Evolutionary conservation across 1,140 invertebrate species (phyloP), one percentile per base, ranked within the genome.

Genomic region (Mamestra configurata): DNA sequence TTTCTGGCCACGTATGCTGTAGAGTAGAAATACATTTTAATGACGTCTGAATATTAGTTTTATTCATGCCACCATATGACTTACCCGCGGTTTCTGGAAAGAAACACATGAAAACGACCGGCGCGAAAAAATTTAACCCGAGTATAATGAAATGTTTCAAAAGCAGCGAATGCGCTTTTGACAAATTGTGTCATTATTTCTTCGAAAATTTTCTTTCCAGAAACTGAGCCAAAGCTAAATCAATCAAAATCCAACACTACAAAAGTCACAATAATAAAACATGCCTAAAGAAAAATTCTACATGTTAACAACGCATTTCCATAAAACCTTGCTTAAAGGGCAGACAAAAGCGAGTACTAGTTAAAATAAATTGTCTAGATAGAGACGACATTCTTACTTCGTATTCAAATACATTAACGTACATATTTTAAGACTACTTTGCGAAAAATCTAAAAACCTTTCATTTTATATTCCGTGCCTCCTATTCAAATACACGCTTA

Each of bases 331-430:
- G 15, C 59, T 57, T 57, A 73, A 59, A 73, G 35, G 20, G 51
- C 53, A 59, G n/a, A 24, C 71, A 59, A 72, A 71, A 40, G 13
- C 18, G 40, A 40, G 71, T 73, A 31, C 27, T 3, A 59, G 51
- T 73, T 59, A 43, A 71, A 57, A 73, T 73, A 73, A 73, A 73
- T 35, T 72, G 35, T 43, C 71, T 73, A 35, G 7, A 73, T 68
- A 22, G 49, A 57, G 20, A 73, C 71, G 20, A 27, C 71, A 40
- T 68, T 40, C 27, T 53, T 73, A 73, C 37, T 35, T 40, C 27
- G 71, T 73, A 73, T 55, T 35, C 35, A 31, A 73, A 73, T 73
- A 68, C 64, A 73, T 73, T 73, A 57, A 73, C 53, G 71, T 73
- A 55, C 53, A 57, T 73, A 73, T 59, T 57, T 73, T 43, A 73